Conservation (phyloP, 2,797 vertebrate species). For the Pantherophis vulpinus region DNA sequence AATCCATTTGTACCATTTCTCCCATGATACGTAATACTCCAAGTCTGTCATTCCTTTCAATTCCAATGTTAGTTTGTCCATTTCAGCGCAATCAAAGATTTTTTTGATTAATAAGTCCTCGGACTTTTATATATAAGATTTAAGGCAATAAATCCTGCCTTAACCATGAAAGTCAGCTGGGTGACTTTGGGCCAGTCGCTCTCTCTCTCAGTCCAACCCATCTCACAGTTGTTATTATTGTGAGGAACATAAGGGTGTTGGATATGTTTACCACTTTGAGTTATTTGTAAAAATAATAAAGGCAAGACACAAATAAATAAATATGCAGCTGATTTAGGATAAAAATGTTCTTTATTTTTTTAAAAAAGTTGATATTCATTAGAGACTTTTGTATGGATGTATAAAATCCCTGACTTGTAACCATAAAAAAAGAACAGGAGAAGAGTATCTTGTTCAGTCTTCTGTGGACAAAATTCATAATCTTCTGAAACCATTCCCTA, state of each 20-base stretch:
- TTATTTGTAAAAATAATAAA: not conserved
- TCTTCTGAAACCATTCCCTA: not conserved
- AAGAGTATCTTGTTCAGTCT: not conserved
- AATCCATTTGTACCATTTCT: too few relatives aligned
- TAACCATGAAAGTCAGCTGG: not conserved
- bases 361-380: not conserved
- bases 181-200: not conserved
- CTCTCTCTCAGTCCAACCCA: not conserved
- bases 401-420: not conserved
- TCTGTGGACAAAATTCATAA: not conserved
- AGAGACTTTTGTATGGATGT: not conserved
- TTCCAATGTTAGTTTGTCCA: too few relatives aligned
- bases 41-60: too few relatives aligned
- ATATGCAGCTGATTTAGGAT: not conserved
- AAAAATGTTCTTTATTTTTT: not conserved
- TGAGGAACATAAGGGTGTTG: not conserved
- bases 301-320: not conserved
- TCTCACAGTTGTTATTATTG: not conserved
- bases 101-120: too few relatives aligned
- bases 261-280: not conserved
- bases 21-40: too few relatives aligned
- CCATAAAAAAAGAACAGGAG: not conserved
- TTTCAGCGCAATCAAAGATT: too few relatives aligned
- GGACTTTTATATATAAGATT: not conserved
- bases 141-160: not conserved